phyloP scores from a whole-genome alignment of 2,797 vertebrate genomes.

The Acrossocheilus fasciatus region DNA sequence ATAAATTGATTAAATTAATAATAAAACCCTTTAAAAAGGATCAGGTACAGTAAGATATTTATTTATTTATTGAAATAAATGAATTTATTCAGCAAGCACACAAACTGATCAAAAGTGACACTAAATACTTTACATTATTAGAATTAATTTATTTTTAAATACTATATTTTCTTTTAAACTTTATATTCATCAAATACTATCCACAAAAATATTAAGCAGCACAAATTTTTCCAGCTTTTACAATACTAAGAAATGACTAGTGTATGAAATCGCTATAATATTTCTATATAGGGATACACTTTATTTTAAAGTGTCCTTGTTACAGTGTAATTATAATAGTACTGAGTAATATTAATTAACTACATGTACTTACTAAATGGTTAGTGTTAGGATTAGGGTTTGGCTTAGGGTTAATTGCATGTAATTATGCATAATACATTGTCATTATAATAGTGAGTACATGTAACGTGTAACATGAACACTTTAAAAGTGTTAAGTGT shows the following conservation, averaged over 20 bases:
- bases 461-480: not conserved
- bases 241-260: not conserved
- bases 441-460: not conserved
- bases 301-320: not conserved
- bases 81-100: no score
- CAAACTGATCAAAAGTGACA: no score
- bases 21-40: no score
- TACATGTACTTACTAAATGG: not conserved
- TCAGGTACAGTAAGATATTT: no score
- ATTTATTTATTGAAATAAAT: no score
- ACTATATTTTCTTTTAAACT: no score
- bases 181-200: not conserved
- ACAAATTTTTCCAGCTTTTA: not conserved
- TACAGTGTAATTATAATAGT: not conserved
- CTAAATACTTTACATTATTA: no score
- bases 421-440: not conserved
- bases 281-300: not conserved
- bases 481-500: not conserved
- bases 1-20: no score
- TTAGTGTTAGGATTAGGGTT: not conserved
- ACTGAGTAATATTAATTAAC: not conserved
- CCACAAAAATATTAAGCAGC: not conserved
- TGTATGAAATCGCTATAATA: no score
- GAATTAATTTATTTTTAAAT: no score
- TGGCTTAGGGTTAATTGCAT: not conserved